Evolutionary conservation across 2,888 invertebrate species (phyloP).

Genomic region (Ganaspis brasiliensis): DNA sequence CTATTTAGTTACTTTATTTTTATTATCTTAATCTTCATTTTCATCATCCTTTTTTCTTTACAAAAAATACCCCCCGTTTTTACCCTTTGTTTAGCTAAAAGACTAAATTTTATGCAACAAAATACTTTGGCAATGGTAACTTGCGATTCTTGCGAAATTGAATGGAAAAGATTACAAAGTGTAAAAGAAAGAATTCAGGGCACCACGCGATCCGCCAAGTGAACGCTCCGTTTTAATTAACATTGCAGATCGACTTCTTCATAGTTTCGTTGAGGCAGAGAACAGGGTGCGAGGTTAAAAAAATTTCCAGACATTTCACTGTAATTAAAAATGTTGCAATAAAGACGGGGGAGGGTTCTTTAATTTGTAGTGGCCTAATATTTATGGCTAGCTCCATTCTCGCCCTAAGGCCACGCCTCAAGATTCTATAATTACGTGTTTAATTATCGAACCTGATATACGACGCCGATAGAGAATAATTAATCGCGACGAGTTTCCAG

Average conservation of each 20-base stretch:
- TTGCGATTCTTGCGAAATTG: conserved; percentile 17
- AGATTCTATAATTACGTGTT: conserved; percentile 79
- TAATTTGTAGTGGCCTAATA: conserved; percentile 71
- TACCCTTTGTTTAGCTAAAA: too few species aligned
- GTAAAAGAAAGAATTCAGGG: conserved; percentile 35
- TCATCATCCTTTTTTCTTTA: too few species aligned
- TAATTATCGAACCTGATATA: conserved; percentile 78
- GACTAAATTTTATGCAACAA: too few species aligned
- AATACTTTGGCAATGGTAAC: conserved; percentile 52
- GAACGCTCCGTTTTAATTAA: conserved; percentile 37
- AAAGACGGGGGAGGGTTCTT: conserved; percentile 69
- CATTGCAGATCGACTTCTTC: conserved; percentile 42
- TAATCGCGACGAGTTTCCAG: conserved; percentile 64
- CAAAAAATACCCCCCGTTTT: too few species aligned
- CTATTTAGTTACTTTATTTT: too few species aligned
- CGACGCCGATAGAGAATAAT: conserved; percentile 71
- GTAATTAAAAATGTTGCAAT: conserved; percentile 77
- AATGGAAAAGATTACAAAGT: conserved; percentile 14
- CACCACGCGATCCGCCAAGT: conserved; percentile 20
- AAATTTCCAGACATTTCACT: conserved; percentile 74
- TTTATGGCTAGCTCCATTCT: conserved; percentile 64
- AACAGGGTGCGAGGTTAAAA: conserved; percentile 60
- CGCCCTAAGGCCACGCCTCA: conserved; percentile 74
- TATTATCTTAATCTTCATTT: too few species aligned
- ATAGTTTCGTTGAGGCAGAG: conserved; percentile 47